Conservation (phyloP, 1,140 invertebrate genomes). For the Lethrus apterus region DNA sequence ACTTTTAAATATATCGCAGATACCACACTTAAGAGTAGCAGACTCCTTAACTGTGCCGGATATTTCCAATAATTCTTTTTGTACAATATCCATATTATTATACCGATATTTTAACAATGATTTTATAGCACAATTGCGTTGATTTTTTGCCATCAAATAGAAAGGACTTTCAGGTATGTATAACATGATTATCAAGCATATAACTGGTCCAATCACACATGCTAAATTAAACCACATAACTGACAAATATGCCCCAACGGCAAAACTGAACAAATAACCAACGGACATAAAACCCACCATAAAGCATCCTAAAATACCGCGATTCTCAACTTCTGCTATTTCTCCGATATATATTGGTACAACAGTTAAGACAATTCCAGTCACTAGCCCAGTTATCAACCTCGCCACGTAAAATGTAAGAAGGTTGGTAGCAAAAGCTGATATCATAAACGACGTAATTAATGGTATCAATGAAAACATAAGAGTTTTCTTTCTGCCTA, state of each 20-base stretch:
- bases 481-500: slow-evolving; percentile 43
- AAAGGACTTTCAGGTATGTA: slow-evolving; percentile 40
- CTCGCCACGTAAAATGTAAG: slow-evolving; percentile 37
- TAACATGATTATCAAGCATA: slow-evolving; percentile 42
- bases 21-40: slow-evolving; percentile 29
- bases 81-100: neutral
- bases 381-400: slow-evolving; percentile 40
- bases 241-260: slow-evolving; percentile 48
- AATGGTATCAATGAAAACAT: slow-evolving; percentile 38
- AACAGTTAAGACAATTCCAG: slow-evolving; percentile 42
- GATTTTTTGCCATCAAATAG: slow-evolving; percentile 5
- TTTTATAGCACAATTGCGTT: slow-evolving; percentile 1
- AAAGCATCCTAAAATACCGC: slow-evolving; percentile 23
- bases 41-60: slow-evolving; percentile 37
- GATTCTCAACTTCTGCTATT: slow-evolving; percentile 37
- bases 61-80: slow-evolving; percentile 37
- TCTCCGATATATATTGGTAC: slow-evolving; percentile 46
- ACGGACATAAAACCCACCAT: slow-evolving; percentile 19
- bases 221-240: slow-evolving; percentile 47
- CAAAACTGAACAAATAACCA: slow-evolving; percentile 40
- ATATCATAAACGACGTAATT: slow-evolving; percentile 38
- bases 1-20: slow-evolving; percentile 46
- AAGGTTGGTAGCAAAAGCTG: slow-evolving; percentile 38
- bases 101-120: neutral
- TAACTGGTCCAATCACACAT: slow-evolving; percentile 41